Conservation (phyloP, 2,797 vertebrate genomes). For the Pagetopsis macropterus region DNA sequence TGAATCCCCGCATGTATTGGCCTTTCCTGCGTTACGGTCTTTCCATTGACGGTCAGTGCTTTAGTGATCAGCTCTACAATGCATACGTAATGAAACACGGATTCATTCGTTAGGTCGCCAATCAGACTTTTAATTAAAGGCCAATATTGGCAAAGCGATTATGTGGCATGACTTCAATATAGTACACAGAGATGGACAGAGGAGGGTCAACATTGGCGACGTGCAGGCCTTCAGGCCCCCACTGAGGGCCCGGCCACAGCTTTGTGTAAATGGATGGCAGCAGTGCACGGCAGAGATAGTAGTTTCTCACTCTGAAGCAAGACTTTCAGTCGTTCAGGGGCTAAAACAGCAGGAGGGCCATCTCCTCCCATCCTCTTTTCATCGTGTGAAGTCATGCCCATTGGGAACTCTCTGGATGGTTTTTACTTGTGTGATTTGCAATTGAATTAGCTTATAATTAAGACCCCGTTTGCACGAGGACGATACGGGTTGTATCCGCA, state of each 20-base stretch:
- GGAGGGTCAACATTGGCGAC: background rate
- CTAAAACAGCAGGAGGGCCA: conserved; percentile 23
- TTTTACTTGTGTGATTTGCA: conserved; percentile 25
- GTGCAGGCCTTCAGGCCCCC: conserved; percentile 7
- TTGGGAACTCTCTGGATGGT: conserved; percentile 30
- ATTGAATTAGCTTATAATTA: conserved; percentile 21
- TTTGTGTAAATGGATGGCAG: conserved; percentile 33
- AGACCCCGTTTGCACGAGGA: background rate
- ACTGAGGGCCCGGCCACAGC: conserved; percentile 25
- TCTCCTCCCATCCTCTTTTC: background rate
- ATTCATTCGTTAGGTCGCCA: background rate
- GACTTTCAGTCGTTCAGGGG: conserved; percentile 33
- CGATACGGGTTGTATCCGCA: too few relatives aligned
- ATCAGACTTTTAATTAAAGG: conserved; percentile 31
- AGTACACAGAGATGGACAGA: background rate
- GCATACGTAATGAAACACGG: conserved; percentile 10
- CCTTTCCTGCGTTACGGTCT: background rate
- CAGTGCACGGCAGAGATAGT: conserved; percentile 22
- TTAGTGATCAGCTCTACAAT: conserved; percentile 14
- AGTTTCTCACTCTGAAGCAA: conserved; percentile 6
- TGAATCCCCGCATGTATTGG: background rate
- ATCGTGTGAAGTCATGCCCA: conserved; percentile 25
- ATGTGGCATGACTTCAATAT: conserved; percentile 17
- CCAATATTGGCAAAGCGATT: background rate
- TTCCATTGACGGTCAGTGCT: conserved; percentile 1